Evolutionary conservation across 2,888 invertebrate species (phyloP), one percentile per base, ranked within the genome.

Genomic region (Augochlorella aurata): DNA sequence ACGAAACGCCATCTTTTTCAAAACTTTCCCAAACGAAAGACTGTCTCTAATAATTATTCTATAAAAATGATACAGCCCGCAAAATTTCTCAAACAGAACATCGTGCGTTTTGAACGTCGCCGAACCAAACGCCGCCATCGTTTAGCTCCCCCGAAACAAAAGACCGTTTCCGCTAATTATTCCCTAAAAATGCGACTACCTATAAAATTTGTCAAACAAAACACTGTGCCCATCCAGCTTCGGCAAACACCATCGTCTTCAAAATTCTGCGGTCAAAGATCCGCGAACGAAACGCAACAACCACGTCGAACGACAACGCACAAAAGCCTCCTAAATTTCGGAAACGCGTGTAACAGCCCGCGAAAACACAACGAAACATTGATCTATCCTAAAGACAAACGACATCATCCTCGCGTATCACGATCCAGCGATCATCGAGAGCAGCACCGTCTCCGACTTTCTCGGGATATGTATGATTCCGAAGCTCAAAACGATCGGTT

Each of bases 401-500:
- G 18, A 45, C 45, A 68, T 67, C 45, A 29, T 54, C 54, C 61
- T 24, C 24, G 16, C 9, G 44, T 68, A 66, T 66, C 47, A 54
- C 49, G 47, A 21, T 49, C 12, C 58, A 74, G 45, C 67, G 24
- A 61, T 24, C 38, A 49, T 49, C 72, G 61, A 49, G 58, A 38
- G 66, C 44, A 74, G 78, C 78, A 74, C 78, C 50, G 12, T 52
- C n/a, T n/a, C 58, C 24, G 21, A 67, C 21, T 29, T 65, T 54
- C 50, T 49, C 73, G 54, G 74, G 83, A 83, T 83, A 83, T 83
- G 82, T 83, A 50, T n/a, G 45, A 24, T 71, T 21, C 18, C 29
- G 38, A 49, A 67, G 74, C 77, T 83, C 77, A 78, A 77, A 78
- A 82, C 82, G 74, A 74, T 74, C 69, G 82, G 52, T 75, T 61